Evolutionary conservation across 2,888 invertebrate species (phyloP).

Genomic region (Megamerina dolium): DNA sequence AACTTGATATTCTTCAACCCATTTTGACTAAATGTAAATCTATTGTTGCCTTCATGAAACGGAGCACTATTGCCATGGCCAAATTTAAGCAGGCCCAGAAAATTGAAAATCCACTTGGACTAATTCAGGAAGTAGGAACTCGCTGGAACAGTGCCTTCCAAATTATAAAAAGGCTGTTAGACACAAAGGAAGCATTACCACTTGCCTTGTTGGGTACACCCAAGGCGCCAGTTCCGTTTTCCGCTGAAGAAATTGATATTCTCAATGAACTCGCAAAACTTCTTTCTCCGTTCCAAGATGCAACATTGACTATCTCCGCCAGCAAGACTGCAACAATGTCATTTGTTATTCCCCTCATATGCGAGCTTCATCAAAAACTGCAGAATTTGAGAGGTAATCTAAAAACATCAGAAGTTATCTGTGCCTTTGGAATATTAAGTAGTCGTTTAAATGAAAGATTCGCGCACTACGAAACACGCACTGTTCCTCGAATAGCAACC

Average conservation of each 20-base stretch:
- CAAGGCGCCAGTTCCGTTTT: constrained; percentile 6
- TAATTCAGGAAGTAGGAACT: constrained; percentile 6
- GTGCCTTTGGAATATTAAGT: constrained; percentile 1
- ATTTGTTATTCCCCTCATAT: constrained; percentile 1
- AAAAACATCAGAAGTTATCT: background rate
- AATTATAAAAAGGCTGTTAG: constrained; percentile 3
- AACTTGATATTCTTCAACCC: background rate
- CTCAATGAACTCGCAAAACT: background rate
- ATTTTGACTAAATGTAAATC: background rate
- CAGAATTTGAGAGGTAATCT: background rate
- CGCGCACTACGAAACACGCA: constrained; percentile 7
- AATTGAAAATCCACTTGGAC: constrained; percentile 2
- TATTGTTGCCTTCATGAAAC: background rate
- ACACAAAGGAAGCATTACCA: constrained; percentile 1
- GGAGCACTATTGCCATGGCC: background rate
- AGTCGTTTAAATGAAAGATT: constrained; percentile 5
- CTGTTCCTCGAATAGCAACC: too few relatives aligned
- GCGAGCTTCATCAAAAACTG: constrained; percentile 5
- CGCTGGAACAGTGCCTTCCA: constrained; percentile 2
- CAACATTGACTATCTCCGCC: background rate
- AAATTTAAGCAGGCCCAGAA: background rate
- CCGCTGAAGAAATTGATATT: background rate
- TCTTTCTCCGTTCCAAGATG: constrained; percentile 4
- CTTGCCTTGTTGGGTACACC: constrained; percentile 3
- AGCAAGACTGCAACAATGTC: background rate